Conservation (phyloP, 2,797 vertebrate genomes). For the Remorina albescens region DNA sequence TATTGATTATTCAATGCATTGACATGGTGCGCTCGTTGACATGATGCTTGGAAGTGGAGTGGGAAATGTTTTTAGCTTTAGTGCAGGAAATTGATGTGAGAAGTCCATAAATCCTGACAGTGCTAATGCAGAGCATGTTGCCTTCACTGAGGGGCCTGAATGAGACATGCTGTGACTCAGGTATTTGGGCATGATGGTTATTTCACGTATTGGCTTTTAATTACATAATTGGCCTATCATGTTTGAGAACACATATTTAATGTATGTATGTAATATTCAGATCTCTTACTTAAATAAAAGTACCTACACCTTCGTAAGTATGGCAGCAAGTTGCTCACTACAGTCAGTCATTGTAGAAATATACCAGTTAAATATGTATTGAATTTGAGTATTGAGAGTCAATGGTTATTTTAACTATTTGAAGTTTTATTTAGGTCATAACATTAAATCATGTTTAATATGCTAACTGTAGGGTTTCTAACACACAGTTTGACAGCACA, state of each 20-base stretch:
- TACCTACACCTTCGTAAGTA: no score
- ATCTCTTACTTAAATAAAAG: background rate
- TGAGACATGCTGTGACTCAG: no score
- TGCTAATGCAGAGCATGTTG: conserved; percentile 37
- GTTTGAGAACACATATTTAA: no score
- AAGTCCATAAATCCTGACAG: conserved; percentile 30
- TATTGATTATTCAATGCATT: conserved; percentile 63
- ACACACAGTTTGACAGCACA: background rate
- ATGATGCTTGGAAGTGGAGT: conserved; percentile 57
- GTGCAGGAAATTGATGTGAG: conserved; percentile 44
- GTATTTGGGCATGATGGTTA: background rate
- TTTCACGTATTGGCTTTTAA: background rate
- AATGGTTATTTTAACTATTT: no score
- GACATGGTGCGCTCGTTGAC: conserved; percentile 52
- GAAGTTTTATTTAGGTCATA: background rate
- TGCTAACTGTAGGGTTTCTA: background rate
- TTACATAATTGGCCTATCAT: background rate
- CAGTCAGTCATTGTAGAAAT: no score
- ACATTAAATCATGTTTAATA: background rate
- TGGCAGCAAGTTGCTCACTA: no score
- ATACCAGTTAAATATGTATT: no score
- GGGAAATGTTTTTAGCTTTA: conserved; percentile 51
- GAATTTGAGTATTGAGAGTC: no score
- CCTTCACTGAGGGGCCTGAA: background rate
- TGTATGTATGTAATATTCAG: no score